A percentile compares a stretch with the other conserved stretches of the same genome.
Conservation (phyloP, 2,888 invertebrate genomes). For the Cerastoderma edule region DNA sequence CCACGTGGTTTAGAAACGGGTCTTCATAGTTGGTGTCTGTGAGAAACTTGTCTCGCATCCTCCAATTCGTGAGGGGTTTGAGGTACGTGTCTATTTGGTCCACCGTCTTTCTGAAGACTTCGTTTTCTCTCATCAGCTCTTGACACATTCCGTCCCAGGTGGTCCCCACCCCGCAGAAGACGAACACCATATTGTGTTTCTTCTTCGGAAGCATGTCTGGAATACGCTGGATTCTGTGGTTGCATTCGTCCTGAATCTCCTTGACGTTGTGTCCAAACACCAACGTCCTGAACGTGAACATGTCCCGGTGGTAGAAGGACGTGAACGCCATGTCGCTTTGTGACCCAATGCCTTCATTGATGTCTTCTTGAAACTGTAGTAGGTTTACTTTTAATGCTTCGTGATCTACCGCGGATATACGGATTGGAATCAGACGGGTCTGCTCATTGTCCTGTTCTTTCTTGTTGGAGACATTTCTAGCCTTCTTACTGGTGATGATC, state of each 20-base stretch:
- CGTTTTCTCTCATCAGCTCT: constrained; percentile 56
- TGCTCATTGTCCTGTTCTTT: too few species aligned
- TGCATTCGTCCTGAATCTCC: neutral
- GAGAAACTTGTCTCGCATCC: constrained; percentile 51
- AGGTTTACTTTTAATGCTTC: too few species aligned
- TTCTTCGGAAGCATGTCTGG: constrained; percentile 28
- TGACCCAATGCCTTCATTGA: too few species aligned
- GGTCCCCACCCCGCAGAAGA: constrained; percentile 77
- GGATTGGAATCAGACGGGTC: too few species aligned
- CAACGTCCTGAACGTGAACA: constrained; percentile 31
- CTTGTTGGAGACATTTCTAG: too few species aligned
- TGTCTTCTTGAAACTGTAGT: too few species aligned
- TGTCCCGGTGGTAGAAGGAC: constrained; percentile 36
- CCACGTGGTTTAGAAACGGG: too few species aligned
- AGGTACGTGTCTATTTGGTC: constrained; percentile 58
- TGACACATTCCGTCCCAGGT: constrained; percentile 74
- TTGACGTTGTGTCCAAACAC: neutral
- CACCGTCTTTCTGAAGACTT: constrained; percentile 60
- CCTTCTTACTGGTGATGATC: too few species aligned
- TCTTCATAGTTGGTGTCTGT: constrained; percentile 11
- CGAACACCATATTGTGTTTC: constrained; percentile 47
- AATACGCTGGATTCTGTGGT: neutral
- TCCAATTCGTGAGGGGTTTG: constrained; percentile 44
- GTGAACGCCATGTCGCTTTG: constrained; percentile 46
- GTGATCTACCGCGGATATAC: too few species aligned